Evolutionary conservation across 2,888 invertebrate species (phyloP).

Genomic region (Epistrophe eligans): DNA sequence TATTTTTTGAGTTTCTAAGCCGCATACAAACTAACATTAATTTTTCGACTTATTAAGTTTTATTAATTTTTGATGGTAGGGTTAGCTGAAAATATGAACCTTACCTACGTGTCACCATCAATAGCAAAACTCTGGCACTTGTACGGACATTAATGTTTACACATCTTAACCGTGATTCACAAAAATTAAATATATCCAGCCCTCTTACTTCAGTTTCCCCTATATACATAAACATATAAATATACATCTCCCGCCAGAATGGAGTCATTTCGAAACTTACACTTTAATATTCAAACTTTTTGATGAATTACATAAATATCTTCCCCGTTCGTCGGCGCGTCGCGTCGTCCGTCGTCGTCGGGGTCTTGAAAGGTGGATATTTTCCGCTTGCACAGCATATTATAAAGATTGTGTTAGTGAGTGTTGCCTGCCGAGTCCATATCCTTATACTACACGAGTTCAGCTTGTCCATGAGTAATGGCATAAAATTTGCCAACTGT

Average conservation of each 20-base stretch:
- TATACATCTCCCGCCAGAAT: conserved; percentile 39
- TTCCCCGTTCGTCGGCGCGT: conserved; percentile 25
- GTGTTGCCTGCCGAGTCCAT: neutral
- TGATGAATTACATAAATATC: conserved; percentile 64
- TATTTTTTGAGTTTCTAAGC: no score
- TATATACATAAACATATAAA: neutral
- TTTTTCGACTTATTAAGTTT: no score
- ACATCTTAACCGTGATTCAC: no score
- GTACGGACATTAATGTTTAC: no score
- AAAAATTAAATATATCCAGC: neutral
- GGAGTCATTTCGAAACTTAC: conserved; percentile 64
- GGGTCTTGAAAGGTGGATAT: conserved; percentile 41
- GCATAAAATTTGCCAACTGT: conserved; percentile 75
- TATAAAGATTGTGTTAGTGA: conserved; percentile 35
- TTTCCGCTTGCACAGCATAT: conserved; percentile 51
- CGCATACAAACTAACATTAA: no score
- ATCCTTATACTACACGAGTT: conserved; percentile 12
- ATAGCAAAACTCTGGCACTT: no score
- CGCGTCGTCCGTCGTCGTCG: neutral
- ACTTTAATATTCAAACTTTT: conserved; percentile 70
- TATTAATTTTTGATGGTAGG: no score
- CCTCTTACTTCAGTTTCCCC: neutral
- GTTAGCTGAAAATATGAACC: no score
- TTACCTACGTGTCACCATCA: no score
- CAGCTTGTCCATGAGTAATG: conserved; percentile 69